These are phyloP conservation scores for Epistrophe grossulariae DNA, from an alignment of 2,888 invertebrate genomes.

Conservation along the genomic window DNA sequence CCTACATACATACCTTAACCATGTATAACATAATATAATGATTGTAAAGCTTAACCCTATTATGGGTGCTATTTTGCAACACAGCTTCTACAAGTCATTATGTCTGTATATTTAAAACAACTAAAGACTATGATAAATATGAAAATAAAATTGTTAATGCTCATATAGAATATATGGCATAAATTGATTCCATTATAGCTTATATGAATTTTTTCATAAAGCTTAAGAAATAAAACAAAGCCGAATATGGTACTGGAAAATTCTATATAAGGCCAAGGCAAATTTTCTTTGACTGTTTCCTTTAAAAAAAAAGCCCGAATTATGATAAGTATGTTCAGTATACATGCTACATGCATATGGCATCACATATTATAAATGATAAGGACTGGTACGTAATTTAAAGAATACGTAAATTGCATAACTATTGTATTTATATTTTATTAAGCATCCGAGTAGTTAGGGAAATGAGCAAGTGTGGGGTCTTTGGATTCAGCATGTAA, in stretches of 20 bases:
- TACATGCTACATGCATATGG: neutral
- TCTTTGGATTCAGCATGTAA: too few relatives aligned
- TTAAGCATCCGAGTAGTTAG: too few relatives aligned
- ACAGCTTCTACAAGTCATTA: too few relatives aligned
- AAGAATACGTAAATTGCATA: too few relatives aligned
- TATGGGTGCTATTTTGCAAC: too few relatives aligned
- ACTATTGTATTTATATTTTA: too few relatives aligned
- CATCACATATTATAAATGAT: neutral
- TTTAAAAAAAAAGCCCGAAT: conserved; percentile 5
- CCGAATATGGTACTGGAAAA: neutral
- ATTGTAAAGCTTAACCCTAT: too few relatives aligned
- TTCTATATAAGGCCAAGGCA: conserved; percentile 15
- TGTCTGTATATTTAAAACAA: too few relatives aligned
- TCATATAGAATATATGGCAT: neutral
- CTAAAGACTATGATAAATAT: neutral
- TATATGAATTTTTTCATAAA: conserved; percentile 5
- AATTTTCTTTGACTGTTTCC: conserved; percentile 11
- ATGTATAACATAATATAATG: too few relatives aligned
- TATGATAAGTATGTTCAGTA: neutral
- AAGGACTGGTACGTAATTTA: too few relatives aligned
- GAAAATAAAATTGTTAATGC: neutral
- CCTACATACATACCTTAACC: too few relatives aligned
- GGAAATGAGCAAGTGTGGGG: too few relatives aligned
- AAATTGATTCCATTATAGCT: conserved; percentile 13
- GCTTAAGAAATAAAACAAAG: conserved; percentile 6